Evolutionary conservation across 2,888 invertebrate species (phyloP), one percentile per base, ranked within the genome.

Genomic region (Chloromyia formosa): DNA sequence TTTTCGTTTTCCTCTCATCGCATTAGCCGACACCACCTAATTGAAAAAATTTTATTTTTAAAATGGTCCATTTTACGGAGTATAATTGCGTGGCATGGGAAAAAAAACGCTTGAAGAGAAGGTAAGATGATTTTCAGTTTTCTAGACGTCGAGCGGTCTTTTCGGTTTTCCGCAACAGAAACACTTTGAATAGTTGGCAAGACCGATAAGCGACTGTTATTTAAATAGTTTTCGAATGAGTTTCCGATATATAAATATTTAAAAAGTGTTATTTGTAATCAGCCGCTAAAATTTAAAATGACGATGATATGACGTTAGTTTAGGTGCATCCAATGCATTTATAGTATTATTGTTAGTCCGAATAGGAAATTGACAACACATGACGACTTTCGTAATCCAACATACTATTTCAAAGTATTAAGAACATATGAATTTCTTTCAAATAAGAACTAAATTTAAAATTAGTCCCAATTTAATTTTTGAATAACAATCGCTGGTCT

Each of bases 211-310:
- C 1, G n/a, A 54, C 54, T n/a, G n/a, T 16, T n/a, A 16, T 16
- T 54, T 54, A 54, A 54, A 54, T 54, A 54, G n/a, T 54, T 54
- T 54, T 5, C 16, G 14, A 16, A 54, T 54, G 54, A 54, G 1
- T 54, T 54, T 54, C 54, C 54, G 10, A 54, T n/a, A 54, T n/a
- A 54, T 54, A 54, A 16, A 54, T 16, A n/a, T 54, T n/a, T 54
- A 5, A 16, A 54, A 16, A 7, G 16, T 54, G 10, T 54, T 16
- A 54, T 54, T 14, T 54, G 54, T 54, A 54, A 54, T 54, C 54
- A 54, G 54, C 16, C n/a, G n/a, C n/a, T 12, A n/a, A n/a, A n/a
- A 7, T 16, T 5, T 16, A 16, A 16, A 12, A 54, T 54, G 54
- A 0, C 16, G 54, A 54, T 54, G 54, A 16, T 16, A 54, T 54